Evolutionary conservation across 2,888 invertebrate genomes (phyloP), one percentile per base, ranked within the genome.

Genomic region (Terebella lapidaria): DNA sequence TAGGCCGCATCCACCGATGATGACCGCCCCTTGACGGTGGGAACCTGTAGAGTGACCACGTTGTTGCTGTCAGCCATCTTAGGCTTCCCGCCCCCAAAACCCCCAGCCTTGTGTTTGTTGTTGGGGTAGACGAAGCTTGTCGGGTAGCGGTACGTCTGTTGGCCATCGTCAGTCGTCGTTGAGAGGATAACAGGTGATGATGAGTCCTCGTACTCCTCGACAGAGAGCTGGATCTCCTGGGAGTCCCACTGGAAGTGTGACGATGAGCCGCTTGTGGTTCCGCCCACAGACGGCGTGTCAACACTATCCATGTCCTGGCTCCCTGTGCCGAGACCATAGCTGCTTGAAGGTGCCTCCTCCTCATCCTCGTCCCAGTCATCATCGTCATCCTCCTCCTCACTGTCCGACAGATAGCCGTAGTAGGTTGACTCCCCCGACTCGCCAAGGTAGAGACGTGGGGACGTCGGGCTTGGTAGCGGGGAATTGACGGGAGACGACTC

Each of bases 11-110:
- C 76, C 66, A 76, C 60, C 10, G 76, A 76, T 0, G 75, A 73
- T 1, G 76, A 75, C 20, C 76, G 65, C 20, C 66, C 66, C 73
- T 72, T 74, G 3, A 74, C 66, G 5, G 70, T 68, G 0, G 76
- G 76, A 3, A 76, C 76, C 27, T 70, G 65, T 35, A 76, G 65
- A 1, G 74, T 75, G 18, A 75, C 71, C 1, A 70, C 74, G 58
- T 72, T 72, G 15, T 25, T 26, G 15, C 55, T n/a, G n/a, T 54
- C 30, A n/a, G 35, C 49, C 3, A 18, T 3, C 2, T 42, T 30
- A 18, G 28, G 22, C n/a, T n/a, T n/a, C n/a, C n/a, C n/a, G n/a
- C n/a, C n/a, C n/a, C n/a, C n/a, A n/a, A n/a, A n/a, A n/a, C n/a
- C n/a, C 2, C 20, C 25, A 22, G 29, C 15, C 1, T 57, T 42